Base-by-base conservation (phyloP, 2,113 vertebrate species). In the Phaetusa simplex region DNA sequence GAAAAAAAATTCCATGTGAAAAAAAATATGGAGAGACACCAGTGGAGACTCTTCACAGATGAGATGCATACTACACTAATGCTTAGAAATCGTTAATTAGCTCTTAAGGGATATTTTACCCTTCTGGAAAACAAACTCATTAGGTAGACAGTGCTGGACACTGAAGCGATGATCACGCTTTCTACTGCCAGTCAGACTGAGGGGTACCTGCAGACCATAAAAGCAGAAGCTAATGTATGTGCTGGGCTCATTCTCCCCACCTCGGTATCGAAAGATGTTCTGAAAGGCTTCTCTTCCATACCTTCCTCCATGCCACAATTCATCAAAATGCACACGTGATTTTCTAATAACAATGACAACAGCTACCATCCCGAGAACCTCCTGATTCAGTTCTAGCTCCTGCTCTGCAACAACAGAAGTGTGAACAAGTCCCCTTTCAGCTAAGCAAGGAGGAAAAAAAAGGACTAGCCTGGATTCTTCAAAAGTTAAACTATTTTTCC, bases 121-220 rank as follows among this genome's bases (percentile, higher is more conserved):
- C 50, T 49, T 73, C 59, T 58, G 32, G 53, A 83, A 90, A 88
- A 72, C 0, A 15, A 74, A 58, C 10, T 26, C 62, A 55, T 40
- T 55, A 34, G 0, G 0, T 1, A 62, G 80, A 53, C 24, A 73
- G 52, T 4, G 50, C 1, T 77, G 45, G 50, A 26, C 70, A 50
- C 16, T 32, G 36, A 73, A 71, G 40, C 0, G 5, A 73, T 50
- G 40, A 64, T 7, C 26, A 56, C 0, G 1, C 64, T 24, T 20
- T 2, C 49, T 19, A 16, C 21, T 30, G 45, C 21, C 5, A 13
- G 4, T 23, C 45, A 40, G 7, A 5, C 26, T 14, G 26, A 84
- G 27, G 29, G 27, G 8, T 30, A 70, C 7, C 47, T 11, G 18
- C 15, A 73, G 27, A 32, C 9, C 61, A 79, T n/a, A 49, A 58